Percentiles rank a stretch among this genome's conserved stretches.
phyloP scores from a whole-genome alignment of 1,140 invertebrate species.

The Pollicipes pollicipes region DNA sequence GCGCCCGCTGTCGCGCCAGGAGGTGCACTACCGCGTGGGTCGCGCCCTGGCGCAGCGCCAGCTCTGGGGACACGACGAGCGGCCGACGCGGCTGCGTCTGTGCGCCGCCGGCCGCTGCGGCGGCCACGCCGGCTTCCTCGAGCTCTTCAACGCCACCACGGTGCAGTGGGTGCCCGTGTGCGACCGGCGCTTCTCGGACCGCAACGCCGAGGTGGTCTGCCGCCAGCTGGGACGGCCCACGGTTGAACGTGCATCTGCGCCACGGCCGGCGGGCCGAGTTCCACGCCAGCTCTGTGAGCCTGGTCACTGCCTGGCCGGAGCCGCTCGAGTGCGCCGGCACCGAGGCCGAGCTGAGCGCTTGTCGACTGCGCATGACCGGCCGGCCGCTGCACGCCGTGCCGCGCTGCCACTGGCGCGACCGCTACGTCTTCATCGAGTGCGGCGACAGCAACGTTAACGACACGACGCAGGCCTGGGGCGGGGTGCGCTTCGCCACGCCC shows the following conservation, averaged over 20 bases:
- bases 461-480: constrained; percentile 79
- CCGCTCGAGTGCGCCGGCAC: constrained; percentile 54
- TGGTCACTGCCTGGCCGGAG: constrained; percentile 90
- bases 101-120: background rate
- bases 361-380: background rate
- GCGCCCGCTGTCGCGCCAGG: constrained; percentile 38
- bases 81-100: background rate
- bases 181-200: constrained; percentile 80
- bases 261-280: constrained; percentile 62
- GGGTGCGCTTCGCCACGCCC: constrained; percentile 72
- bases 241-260: constrained; percentile 68
- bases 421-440: constrained; percentile 88
- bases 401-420: constrained; percentile 14
- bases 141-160: constrained; percentile 87
- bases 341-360: constrained; percentile 19
- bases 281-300: constrained; percentile 57
- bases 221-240: constrained; percentile 80
- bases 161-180: constrained; percentile 93
- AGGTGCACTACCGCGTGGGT: constrained; percentile 15
- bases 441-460: constrained; percentile 52
- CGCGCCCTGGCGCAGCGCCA: constrained; percentile 11
- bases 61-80: background rate
- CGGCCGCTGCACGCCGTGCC: background rate
- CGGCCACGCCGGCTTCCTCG: constrained; percentile 32
- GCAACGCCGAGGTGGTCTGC: constrained; percentile 89